These are phyloP conservation scores for Bubo bubo DNA, from an alignment of 2,113 vertebrate species.

Conservation along the genomic window DNA sequence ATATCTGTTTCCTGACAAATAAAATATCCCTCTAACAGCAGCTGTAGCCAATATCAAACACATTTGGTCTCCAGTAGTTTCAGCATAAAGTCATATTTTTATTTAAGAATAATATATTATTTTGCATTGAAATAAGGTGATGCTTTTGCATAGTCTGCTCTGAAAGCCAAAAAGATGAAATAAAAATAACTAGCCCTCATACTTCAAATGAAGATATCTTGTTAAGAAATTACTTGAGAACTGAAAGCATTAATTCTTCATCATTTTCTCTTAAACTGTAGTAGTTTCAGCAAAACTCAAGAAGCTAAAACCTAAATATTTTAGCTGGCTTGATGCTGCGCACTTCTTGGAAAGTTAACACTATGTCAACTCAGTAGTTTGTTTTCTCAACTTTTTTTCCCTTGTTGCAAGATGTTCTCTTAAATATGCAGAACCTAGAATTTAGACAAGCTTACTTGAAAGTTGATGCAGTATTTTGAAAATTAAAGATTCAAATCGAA, in stretches of 20 bases:
- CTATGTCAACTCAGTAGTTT: neutral
- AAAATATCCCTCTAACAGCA: neutral
- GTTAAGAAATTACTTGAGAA: neutral
- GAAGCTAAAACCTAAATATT: constrained; percentile 48
- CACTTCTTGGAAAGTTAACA: constrained; percentile 15
- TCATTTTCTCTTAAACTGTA: neutral
- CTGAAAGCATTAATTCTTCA: neutral
- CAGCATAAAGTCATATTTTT: neutral
- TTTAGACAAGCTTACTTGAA: neutral
- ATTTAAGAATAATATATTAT: neutral
- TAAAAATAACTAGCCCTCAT: neutral
- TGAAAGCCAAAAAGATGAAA: neutral
- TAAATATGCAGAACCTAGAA: neutral
- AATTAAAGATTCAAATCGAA: neutral
- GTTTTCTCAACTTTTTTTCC: neutral
- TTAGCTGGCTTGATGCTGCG: neutral
- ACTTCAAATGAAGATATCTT: neutral
- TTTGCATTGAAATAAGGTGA: neutral
- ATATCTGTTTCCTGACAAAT: neutral
- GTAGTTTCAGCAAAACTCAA: neutral
- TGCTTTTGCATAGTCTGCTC: neutral
- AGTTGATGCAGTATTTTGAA: neutral
- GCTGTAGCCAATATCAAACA: neutral
- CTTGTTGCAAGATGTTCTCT: neutral
- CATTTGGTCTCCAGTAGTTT: neutral